A percentile compares a stretch with the other conserved stretches of the same genome.
These are phyloP conservation scores for Chlamydotis undulata DNA, from an alignment of 2,113 vertebrate genomes.

Conservation along the genomic window DNA sequence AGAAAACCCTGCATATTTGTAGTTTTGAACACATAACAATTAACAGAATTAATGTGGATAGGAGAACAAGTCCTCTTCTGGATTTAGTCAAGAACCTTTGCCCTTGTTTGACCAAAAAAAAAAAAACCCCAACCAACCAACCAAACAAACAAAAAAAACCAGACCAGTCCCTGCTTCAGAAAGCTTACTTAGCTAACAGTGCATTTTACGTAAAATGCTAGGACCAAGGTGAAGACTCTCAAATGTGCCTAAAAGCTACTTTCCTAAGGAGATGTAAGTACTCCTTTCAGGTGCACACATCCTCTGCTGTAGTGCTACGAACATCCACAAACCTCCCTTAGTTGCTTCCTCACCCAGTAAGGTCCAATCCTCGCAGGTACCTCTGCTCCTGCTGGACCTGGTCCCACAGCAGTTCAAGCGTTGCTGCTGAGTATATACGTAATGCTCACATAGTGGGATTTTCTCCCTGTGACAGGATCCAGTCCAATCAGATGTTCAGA, in stretches of 20 bases:
- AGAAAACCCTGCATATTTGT: neutral
- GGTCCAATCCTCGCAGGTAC: rapidly evolving
- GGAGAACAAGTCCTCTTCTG: neutral
- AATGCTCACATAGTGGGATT: neutral
- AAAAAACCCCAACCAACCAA: no score
- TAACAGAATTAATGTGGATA: neutral
- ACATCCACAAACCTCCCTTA: rapidly evolving
- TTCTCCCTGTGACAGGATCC: neutral
- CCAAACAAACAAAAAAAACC: no score
- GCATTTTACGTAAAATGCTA: neutral
- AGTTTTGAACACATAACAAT: neutral
- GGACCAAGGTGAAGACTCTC: neutral
- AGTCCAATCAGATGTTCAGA: neutral
- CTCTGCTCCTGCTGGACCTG: neutral
- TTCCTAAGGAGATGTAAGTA: neutral
- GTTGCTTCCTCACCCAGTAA: rapidly evolving
- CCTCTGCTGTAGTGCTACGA: neutral
- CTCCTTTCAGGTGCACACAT: neutral
- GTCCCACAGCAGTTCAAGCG: neutral
- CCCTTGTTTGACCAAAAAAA: neutral
- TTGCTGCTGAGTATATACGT: neutral
- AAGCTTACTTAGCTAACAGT: neutral
- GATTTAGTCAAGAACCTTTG: neutral
- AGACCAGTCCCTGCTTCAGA: neutral
- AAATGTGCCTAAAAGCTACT: neutral